Conservation (phyloP, 2,113 vertebrate species). For the Ornithorhynchus anatinus region DNA sequence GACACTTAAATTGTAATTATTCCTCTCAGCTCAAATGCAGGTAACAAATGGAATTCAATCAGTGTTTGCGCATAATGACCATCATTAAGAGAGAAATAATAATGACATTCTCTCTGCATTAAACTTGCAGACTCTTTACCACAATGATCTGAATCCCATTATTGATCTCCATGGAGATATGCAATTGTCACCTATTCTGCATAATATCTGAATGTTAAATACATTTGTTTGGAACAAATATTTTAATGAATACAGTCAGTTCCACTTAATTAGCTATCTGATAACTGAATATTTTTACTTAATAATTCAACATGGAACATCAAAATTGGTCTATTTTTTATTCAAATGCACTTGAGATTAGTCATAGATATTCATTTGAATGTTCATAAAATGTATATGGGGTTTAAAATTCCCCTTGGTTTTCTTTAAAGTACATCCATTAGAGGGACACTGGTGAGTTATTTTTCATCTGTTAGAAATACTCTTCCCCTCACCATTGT, state of each 20-base stretch:
- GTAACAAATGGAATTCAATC: constrained; percentile 99
- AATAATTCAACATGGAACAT: constrained; percentile 84
- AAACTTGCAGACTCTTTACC: constrained; percentile 99
- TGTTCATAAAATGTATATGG: constrained; percentile 64
- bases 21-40: constrained; percentile 99
- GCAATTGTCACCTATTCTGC: constrained; percentile 99
- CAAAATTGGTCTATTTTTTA: constrained; percentile 73
- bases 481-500: constrained; percentile 12
- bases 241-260: constrained; percentile 88
- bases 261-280: constrained; percentile 91
- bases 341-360: constrained; percentile 73
- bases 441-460: constrained; percentile 35
- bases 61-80: constrained; percentile 95
- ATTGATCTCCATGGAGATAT: constrained; percentile 99
- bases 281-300: constrained; percentile 88
- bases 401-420: constrained; percentile 61
- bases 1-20: constrained; percentile 99
- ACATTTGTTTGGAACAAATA: constrained; percentile 95
- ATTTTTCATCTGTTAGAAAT: constrained; percentile 52
- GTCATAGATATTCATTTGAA: constrained; percentile 67
- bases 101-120: constrained; percentile 99
- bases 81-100: constrained; percentile 99
- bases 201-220: constrained; percentile 99
- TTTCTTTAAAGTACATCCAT: constrained; percentile 65
- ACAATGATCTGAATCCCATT: constrained; percentile 99